Base-by-base conservation (phyloP, 1,140 invertebrate species). In the Capitella teleta region DNA sequence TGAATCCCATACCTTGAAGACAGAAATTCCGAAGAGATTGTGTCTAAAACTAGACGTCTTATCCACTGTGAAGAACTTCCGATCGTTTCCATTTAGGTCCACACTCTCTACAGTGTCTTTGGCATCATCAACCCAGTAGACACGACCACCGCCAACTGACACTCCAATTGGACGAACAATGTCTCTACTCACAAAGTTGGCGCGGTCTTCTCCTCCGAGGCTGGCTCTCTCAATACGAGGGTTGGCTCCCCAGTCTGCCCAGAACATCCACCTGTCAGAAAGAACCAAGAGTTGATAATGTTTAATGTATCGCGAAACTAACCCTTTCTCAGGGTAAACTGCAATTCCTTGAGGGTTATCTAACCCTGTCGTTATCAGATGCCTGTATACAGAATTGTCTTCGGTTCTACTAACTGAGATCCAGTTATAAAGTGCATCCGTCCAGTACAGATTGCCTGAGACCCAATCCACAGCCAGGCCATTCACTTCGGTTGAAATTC, bases 281-380 rank as follows among this genome's bases (percentile, higher is more conserved):
- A 16, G 32, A 34, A 34, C 32, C 32, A 16, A 12, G 16, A 34
- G 10, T 34, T 12, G 16, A 12, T 34, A 10, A 16, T 16, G 16
- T 34, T 10, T 14, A 10, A 14, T 10, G 28, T 28, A 24, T 10
- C 1, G 28, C 38, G 26, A 6, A n/a, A 43, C 49, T 19, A 16
- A 52, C 50, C 50, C 50, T 52, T 26, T 47, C 19, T 52, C 16
- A 14, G 50, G 50, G 26, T 52, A 40, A 14, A 52, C 50, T 6
- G 50, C 50, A 2, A 52, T 36, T 5, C 50, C 50, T 32, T 37
- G 34, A 2, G 50, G 50, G 30, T 21, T 30, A 23, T 44, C 41
- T 2, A 52, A 23, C 12, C 34, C 44, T 12, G 50, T 52, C 16
- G n/a, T n/a, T 4, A 52, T 23, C 5, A 52, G 21, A 25, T 47